Evolutionary conservation across 2,113 vertebrate genomes (phyloP).

Genomic region (Dasyprocta punctata): DNA sequence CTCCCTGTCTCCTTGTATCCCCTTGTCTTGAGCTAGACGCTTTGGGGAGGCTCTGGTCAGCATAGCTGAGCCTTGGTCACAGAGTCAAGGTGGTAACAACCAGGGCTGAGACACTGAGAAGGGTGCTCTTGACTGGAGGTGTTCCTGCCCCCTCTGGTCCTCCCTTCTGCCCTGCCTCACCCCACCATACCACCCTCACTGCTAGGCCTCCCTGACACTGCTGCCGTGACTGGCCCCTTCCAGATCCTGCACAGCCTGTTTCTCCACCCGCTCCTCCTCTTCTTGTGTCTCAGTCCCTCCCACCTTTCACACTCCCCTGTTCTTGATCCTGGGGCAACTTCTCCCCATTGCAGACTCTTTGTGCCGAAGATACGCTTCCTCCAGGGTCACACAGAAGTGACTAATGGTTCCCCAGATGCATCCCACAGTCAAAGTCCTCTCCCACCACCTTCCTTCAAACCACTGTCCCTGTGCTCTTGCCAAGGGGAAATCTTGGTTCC

Average conservation of each 20-base stretch:
- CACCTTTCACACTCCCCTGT: neutral
- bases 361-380: neutral
- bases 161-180: neutral
- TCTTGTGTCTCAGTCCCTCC: no score
- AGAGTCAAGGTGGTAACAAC: no score
- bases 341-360: neutral
- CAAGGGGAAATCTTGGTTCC: neutral
- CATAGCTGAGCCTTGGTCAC: neutral
- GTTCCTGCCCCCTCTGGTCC: neutral
- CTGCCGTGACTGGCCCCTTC: neutral
- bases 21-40: neutral
- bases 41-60: neutral
- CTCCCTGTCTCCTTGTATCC: neutral
- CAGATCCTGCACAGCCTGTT: neutral
- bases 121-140: neutral
- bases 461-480: neutral
- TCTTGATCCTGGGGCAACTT: neutral
- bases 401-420: neutral
- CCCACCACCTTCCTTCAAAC: neutral
- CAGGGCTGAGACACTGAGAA: neutral
- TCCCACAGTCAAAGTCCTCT: fast-evolving
- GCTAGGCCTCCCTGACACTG: fast-evolving
- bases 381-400: fast-evolving
- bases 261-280: no score
- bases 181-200: fast-evolving